These are phyloP conservation scores for Mormyrops attenuatus DNA, from an alignment of 2,797 vertebrate species.

Conservation along the genomic window DNA sequence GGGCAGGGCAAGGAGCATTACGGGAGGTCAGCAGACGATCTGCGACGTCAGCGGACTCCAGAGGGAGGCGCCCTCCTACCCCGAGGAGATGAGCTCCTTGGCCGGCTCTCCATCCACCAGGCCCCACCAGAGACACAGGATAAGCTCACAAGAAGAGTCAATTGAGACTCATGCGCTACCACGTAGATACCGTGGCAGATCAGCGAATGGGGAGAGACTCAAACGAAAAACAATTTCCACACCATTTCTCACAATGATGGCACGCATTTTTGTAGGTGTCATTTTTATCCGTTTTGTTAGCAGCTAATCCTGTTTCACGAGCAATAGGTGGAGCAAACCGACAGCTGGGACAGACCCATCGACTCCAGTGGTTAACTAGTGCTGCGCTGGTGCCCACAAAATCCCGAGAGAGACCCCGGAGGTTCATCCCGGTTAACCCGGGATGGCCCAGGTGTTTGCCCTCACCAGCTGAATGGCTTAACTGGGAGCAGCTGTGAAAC, in stretches of 20 bases:
- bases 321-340: background rate
- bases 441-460: background rate
- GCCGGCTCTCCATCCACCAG: background rate
- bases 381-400: background rate
- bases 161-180: background rate
- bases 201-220: background rate
- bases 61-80: background rate
- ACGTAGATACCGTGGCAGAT: background rate
- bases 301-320: conserved; percentile 2
- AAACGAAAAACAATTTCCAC: background rate
- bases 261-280: background rate
- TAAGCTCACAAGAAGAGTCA: background rate
- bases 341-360: background rate
- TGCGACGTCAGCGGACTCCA: background rate
- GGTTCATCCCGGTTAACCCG: background rate
- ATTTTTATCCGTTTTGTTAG: background rate
- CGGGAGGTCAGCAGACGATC: background rate
- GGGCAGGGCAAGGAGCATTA: background rate
- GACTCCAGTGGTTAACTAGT: background rate
- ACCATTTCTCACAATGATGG: background rate
- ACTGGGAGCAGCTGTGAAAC: conserved; percentile 30
- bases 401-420: background rate
- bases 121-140: background rate
- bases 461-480: background rate
- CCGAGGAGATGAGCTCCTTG: conserved; percentile 2